Percentiles rank a stretch among this genome's conserved stretches.
Evolutionary conservation across 2,113 vertebrate species (phyloP).

Genomic region (Coregonus clupeaformis): DNA sequence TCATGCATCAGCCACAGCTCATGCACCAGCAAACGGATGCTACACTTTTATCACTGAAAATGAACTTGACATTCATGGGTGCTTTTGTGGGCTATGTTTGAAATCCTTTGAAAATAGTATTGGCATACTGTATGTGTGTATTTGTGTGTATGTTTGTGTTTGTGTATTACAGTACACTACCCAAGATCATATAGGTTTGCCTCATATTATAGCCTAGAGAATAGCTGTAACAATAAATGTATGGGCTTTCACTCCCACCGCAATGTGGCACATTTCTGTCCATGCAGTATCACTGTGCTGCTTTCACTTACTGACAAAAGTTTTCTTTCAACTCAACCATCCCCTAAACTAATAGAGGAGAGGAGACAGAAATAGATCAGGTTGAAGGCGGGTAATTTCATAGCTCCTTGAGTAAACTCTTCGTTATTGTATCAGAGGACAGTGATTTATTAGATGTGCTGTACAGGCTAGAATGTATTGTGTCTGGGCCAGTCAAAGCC

Average conservation of each 20-base stretch:
- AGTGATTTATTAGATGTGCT: conserved; percentile 75
- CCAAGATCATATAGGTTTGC: too few species aligned
- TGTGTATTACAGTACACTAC: background rate
- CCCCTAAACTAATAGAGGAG: conserved; percentile 3
- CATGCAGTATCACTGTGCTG: background rate
- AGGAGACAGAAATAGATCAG: conserved; percentile 46
- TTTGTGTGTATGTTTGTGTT: too few species aligned
- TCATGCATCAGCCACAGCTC: conserved; percentile 43
- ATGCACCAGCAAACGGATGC: too few species aligned
- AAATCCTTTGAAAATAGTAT: too few species aligned
- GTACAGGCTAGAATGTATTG: conserved; percentile 56
- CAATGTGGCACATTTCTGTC: background rate
- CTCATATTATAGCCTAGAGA: too few species aligned
- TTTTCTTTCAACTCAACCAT: conserved; percentile 41
- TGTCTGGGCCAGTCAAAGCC: conserved; percentile 65
- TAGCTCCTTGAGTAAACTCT: conserved; percentile 54
- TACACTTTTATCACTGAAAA: too few species aligned
- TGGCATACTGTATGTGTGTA: too few species aligned
- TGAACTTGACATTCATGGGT: too few species aligned
- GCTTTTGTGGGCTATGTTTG: too few species aligned
- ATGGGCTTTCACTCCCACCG: too few species aligned
- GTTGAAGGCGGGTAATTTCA: conserved; percentile 48
- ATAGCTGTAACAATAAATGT: too few species aligned
- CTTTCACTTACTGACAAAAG: conserved; percentile 20
- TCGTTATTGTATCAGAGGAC: conserved; percentile 59